Conservation (phyloP, 2,113 vertebrate species). For the Hystrix brachyura region DNA sequence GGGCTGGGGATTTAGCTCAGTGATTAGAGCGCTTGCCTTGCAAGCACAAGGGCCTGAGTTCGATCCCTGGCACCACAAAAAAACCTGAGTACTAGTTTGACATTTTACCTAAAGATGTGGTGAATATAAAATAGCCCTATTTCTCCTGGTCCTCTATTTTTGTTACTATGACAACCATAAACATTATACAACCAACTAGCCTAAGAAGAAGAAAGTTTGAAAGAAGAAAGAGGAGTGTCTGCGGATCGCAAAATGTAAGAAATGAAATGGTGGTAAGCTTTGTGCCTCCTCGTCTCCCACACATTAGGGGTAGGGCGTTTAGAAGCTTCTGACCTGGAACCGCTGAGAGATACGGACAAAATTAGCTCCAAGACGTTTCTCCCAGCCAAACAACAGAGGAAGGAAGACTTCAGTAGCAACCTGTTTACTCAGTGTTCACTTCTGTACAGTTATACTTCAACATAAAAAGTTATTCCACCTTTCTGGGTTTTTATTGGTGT, state of each 20-base stretch:
- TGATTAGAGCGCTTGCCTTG: no score
- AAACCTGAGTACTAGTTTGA: not conserved
- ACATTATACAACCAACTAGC: not conserved
- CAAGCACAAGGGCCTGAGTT: no score
- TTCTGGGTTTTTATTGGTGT: not conserved
- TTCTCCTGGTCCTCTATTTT: not conserved
- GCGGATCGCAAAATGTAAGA: not conserved
- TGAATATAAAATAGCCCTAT: not conserved
- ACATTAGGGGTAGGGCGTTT: not conserved
- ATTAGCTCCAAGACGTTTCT: not conserved
- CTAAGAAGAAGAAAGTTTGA: not conserved
- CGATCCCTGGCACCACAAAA: no score
- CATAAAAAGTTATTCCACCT: fast-evolving
- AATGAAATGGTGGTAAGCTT: not conserved
- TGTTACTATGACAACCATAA: not conserved
- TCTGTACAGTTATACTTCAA: not conserved
- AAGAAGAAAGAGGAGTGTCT: not conserved
- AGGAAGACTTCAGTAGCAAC: fast-evolving
- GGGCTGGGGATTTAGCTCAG: no score
- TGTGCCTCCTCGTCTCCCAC: not conserved
- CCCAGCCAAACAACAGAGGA: not conserved
- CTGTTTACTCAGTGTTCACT: not conserved
- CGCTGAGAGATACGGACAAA: not conserved
- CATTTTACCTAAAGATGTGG: not conserved
- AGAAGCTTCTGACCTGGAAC: not conserved